These are phyloP conservation scores for Metopia argyrocephala DNA, from an alignment of 2,888 invertebrate species.

Conservation along the genomic window DNA sequence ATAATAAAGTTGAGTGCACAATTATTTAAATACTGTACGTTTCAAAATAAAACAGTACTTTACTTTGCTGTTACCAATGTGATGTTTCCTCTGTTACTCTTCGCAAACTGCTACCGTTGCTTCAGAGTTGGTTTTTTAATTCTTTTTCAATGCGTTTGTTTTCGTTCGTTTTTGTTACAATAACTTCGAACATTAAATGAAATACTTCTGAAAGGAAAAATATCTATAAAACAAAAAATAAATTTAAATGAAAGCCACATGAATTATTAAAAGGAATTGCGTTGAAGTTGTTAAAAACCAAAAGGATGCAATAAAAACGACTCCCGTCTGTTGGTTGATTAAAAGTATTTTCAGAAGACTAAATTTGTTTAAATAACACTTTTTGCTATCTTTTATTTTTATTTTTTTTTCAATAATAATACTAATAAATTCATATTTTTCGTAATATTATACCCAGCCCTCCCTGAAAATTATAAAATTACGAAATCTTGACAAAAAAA, in stretches of 20 bases:
- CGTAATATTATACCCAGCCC: no score
- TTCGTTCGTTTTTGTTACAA: neutral
- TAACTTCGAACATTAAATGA: constrained; percentile 53
- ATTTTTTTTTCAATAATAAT: no score
- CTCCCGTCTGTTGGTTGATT: no score
- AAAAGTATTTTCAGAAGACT: no score
- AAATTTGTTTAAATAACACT: no score
- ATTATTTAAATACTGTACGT: constrained; percentile 53
- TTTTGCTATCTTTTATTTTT: no score
- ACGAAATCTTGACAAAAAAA: no score
- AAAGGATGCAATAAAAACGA: neutral
- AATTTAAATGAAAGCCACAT: constrained; percentile 34
- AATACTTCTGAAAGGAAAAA: constrained; percentile 30
- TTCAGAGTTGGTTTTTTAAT: neutral
- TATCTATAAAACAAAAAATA: constrained; percentile 13
- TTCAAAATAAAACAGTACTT: constrained; percentile 36
- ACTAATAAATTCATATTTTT: no score
- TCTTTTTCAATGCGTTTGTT: constrained; percentile 4
- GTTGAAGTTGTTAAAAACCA: neutral
- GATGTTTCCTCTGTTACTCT: neutral
- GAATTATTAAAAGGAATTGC: constrained; percentile 22
- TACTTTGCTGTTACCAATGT: neutral
- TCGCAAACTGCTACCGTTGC: constrained; percentile 16
- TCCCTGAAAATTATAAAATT: no score
- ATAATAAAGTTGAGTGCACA: constrained; percentile 52